A percentile compares a stretch with the other conserved stretches of the same genome.
Evolutionary conservation across 2,797 vertebrate species (phyloP).

Genomic region (Sebastes cheni): DNA sequence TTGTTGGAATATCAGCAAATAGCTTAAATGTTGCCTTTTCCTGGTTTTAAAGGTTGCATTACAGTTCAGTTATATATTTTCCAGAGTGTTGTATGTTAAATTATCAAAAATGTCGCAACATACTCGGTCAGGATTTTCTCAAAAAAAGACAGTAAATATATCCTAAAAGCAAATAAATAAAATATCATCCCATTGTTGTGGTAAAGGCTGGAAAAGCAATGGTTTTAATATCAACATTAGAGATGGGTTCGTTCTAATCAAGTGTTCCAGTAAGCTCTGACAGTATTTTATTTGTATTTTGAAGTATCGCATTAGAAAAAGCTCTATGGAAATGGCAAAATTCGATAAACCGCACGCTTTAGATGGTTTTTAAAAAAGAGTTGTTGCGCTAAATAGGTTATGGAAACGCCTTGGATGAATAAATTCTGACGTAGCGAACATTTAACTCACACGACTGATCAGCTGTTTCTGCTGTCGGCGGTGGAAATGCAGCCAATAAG

Average conservation of each 20-base stretch:
- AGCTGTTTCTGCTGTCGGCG: no score
- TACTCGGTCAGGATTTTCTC: fast-evolving
- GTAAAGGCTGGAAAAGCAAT: not conserved
- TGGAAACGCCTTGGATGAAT: no score
- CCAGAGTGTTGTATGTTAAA: not conserved
- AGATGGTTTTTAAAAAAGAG: fast-evolving
- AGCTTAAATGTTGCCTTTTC: not conserved
- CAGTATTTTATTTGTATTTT: no score
- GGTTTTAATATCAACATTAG: not conserved
- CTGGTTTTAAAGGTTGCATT: not conserved
- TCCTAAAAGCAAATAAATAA: not conserved
- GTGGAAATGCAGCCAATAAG: fast-evolving
- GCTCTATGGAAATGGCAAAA: no score
- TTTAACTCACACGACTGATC: no score
- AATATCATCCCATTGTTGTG: not conserved
- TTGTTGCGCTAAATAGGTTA: no score
- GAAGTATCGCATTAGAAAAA: no score
- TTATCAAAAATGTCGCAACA: fast-evolving
- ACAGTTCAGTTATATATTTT: not conserved
- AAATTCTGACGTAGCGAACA: no score
- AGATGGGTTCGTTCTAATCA: not conserved
- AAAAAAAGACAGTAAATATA: fast-evolving
- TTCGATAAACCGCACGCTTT: no score
- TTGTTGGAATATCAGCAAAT: not conserved
- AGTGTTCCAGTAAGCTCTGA: not conserved